These are phyloP conservation scores for Passerina amoena DNA, from an alignment of 2,113 vertebrate genomes.

Conservation along the genomic window DNA sequence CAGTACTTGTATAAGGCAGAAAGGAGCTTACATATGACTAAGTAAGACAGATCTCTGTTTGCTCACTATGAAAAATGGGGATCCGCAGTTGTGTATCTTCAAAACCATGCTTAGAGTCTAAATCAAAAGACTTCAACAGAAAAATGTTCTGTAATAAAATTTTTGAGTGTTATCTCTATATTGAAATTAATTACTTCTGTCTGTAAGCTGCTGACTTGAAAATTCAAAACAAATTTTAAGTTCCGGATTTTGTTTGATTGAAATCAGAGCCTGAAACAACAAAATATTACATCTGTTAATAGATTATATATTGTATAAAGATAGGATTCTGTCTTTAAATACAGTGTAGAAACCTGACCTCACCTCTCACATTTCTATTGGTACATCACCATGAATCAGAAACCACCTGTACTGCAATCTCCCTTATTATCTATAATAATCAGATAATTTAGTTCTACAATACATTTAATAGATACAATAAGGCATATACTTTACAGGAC, in stretches of 20 bases:
- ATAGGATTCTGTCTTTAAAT: background rate
- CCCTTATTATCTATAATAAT: background rate
- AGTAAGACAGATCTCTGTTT: background rate
- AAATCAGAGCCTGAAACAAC: background rate
- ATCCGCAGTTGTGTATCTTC: background rate
- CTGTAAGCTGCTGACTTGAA: background rate
- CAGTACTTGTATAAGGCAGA: background rate
- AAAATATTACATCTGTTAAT: background rate
- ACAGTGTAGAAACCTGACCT: background rate
- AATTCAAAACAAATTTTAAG: background rate
- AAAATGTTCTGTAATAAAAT: background rate
- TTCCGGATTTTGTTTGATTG: background rate
- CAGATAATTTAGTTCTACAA: background rate
- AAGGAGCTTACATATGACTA: background rate
- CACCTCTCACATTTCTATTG: background rate
- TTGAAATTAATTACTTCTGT: background rate
- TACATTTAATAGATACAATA: background rate
- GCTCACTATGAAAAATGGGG: background rate
- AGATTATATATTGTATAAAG: background rate
- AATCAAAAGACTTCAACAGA: background rate
- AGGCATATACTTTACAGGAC: background rate
- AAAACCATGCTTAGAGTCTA: background rate
- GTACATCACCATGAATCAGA: background rate
- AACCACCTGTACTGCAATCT: background rate
- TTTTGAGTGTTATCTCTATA: background rate